Percentiles rank a stretch among this genome's conserved stretches.
Conservation (phyloP, 2,797 vertebrate species). For the Centropyge bicolor region DNA sequence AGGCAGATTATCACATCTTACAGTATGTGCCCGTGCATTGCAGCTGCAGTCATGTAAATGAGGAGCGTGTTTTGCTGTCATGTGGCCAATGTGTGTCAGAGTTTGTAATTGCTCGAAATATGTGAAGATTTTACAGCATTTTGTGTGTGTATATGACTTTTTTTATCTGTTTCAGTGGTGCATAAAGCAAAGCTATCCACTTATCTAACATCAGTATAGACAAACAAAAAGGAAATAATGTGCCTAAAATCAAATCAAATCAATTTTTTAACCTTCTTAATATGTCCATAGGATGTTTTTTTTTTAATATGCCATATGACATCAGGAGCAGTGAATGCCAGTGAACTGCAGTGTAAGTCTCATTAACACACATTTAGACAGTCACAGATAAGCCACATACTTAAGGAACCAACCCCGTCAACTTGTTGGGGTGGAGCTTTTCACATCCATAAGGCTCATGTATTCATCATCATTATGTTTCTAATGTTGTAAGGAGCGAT, state of each 20-base stretch:
- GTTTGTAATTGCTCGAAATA: not conserved
- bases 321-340: too few species aligned
- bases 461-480: too few species aligned
- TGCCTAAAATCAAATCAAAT: not conserved
- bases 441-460: too few species aligned
- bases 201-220: not conserved
- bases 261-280: too few species aligned
- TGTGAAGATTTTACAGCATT: not conserved
- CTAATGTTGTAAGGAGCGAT: too few species aligned
- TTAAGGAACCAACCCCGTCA: too few species aligned
- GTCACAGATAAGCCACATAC: too few species aligned
- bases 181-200: not conserved
- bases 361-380: too few species aligned
- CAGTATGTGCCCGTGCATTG: not conserved
- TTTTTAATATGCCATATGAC: too few species aligned
- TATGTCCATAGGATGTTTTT: too few species aligned
- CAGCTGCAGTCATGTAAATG: not conserved
- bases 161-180: not conserved
- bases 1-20: not conserved
- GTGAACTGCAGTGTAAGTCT: too few species aligned
- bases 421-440: too few species aligned
- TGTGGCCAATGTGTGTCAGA: not conserved
- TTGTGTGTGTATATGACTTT: not conserved
- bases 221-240: not conserved
- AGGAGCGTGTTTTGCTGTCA: not conserved